phyloP scores from a whole-genome alignment of 2,113 vertebrate species.

The Cairina moschata region DNA sequence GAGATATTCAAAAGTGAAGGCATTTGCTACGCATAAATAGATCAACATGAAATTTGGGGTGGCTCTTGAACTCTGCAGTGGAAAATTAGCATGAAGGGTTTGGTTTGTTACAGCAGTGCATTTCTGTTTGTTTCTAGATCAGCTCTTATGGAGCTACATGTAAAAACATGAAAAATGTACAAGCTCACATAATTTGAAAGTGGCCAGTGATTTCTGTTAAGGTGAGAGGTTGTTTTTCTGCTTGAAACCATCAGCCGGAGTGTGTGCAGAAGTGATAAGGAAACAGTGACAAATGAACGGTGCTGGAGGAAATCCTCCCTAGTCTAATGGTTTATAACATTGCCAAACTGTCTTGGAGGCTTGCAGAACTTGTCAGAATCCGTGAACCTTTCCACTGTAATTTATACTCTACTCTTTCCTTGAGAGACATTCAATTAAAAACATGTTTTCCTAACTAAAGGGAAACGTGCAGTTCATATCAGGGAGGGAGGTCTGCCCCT shows the following conservation, averaged over 20 bases:
- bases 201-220: background rate
- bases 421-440: background rate
- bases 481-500: background rate
- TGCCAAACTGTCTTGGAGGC: background rate
- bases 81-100: background rate
- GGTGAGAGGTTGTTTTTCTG: background rate
- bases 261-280: background rate
- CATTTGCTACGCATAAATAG: background rate
- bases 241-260: background rate
- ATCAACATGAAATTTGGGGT: background rate
- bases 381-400: background rate
- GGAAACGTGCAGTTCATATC: background rate
- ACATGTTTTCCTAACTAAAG: background rate
- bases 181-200: background rate
- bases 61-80: background rate
- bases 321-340: background rate
- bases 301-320: background rate
- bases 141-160: background rate
- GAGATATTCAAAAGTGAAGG: background rate
- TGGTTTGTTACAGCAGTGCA: background rate
- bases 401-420: background rate
- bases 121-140: background rate
- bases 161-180: background rate
- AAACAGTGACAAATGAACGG: background rate
- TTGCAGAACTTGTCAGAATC: slow-evolving; percentile 1